Evolutionary conservation across 2,797 vertebrate genomes (phyloP).

Genomic region (Cuniculus paca): DNA sequence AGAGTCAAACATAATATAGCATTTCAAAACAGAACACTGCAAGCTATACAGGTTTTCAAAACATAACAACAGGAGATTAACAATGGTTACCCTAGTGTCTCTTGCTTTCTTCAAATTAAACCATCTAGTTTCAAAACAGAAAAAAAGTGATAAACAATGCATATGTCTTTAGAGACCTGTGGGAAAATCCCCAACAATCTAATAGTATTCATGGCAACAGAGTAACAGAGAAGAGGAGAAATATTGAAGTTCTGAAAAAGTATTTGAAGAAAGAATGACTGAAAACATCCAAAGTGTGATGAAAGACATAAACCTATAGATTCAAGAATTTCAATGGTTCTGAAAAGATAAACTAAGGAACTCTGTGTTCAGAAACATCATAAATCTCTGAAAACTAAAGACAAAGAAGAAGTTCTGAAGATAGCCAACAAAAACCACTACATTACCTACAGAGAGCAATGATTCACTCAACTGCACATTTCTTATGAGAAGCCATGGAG

Average conservation of each 20-base stretch:
- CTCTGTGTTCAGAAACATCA: background rate
- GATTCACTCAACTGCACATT: background rate
- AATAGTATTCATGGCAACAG: background rate
- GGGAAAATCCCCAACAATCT: background rate
- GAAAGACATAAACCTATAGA: background rate
- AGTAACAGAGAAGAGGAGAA: background rate
- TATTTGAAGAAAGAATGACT: background rate
- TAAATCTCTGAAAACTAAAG: background rate
- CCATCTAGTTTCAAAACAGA: background rate
- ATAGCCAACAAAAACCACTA: background rate
- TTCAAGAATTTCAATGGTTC: background rate
- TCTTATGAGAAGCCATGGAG: background rate
- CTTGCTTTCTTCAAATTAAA: too few species aligned
- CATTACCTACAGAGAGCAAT: background rate
- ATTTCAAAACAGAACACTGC: too few species aligned
- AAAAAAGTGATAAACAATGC: background rate
- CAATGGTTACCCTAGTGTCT: too few species aligned
- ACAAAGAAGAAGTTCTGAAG: background rate
- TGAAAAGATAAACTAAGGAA: background rate
- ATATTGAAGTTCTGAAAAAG: background rate
- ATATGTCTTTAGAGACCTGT: background rate
- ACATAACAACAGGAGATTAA: too few species aligned
- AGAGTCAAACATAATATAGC: too few species aligned
- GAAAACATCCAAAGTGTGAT: background rate
- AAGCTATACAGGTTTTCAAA: too few species aligned